Evolutionary conservation across 2,888 invertebrate genomes (phyloP), one percentile per base, ranked within the genome.

Genomic region (Ichneumon xanthorius): DNA sequence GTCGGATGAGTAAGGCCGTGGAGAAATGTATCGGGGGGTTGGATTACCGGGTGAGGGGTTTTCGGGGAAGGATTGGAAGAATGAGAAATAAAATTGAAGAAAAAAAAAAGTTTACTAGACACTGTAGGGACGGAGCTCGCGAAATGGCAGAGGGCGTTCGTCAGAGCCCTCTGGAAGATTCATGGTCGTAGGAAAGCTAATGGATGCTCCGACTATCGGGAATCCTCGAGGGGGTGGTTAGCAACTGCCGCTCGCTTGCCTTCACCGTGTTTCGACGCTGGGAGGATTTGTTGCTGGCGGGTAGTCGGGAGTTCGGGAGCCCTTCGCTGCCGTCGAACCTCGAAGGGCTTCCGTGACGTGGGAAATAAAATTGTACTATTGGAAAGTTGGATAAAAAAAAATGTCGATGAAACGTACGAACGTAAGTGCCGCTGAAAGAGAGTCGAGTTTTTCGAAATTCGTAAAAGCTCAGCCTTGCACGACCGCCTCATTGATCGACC

Each of bases 91-190:
- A 48, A 16, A 48, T 48, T 16, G 16, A 16, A 3, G 45, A 48
- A 48, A 48, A 16, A 45, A 45, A 48, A 6, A 48, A 1, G 45
- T 48, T 48, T 48, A 16, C 16, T 48, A 16, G 45, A 16, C 4
- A 48, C 3, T 16, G 16, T 4, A 4, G 58, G 11, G 11, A 22
- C 14, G 26, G 22, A 26, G 19, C n/a, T 22, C 26, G 55, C 14
- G 58, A 58, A 58, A 58, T 4, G 58, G 11, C 4, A 22, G 26
- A 22, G 26, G 58, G 58, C 45, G 45, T 26, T 26, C 14, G 58
- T 58, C 33, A 75, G 33, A 63, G 33, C 22, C 61, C 45, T 33
- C 22, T 71, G 58, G 61, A 30, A 67, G 70, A 61, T 71, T 70
- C 58, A 71, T 78, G 45, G 78, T 58, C 14, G 19, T 37, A 30